These are phyloP conservation scores for Plebejus argus DNA, from an alignment of 2,888 invertebrate species.

Conservation along the genomic window DNA sequence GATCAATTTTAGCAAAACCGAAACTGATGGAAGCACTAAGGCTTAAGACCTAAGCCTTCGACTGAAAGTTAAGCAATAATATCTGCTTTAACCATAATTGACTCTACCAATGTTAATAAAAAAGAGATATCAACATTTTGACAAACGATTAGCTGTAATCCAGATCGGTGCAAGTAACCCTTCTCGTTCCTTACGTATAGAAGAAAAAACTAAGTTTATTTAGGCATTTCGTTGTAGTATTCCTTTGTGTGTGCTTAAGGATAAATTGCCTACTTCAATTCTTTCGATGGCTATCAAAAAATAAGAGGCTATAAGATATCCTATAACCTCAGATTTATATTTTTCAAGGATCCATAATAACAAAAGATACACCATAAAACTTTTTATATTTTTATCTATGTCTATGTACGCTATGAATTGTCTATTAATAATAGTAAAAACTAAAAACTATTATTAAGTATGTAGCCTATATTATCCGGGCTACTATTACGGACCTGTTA, in stretches of 20 bases:
- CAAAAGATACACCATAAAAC: background rate
- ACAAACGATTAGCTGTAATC: background rate
- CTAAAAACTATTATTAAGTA: too few species aligned
- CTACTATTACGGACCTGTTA: too few species aligned
- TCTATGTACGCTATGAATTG: too few species aligned
- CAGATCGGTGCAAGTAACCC: background rate
- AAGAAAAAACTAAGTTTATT: background rate
- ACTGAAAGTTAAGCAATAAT: too few species aligned
- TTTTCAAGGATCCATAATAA: background rate
- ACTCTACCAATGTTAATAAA: too few species aligned
- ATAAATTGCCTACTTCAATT: conserved; percentile 9
- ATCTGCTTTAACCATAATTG: too few species aligned
- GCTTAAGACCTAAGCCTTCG: too few species aligned
- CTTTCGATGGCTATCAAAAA: background rate
- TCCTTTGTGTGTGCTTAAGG: background rate
- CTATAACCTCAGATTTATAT: background rate
- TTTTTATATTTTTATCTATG: background rate
- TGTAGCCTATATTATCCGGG: too few species aligned
- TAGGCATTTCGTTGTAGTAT: background rate
- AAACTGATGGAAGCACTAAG: too few species aligned
- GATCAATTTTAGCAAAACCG: too few species aligned
- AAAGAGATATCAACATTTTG: too few species aligned
- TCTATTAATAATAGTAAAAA: too few species aligned
- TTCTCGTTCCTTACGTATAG: background rate
- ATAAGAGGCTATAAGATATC: conserved; percentile 6